Evolutionary conservation across 2,888 invertebrate species (phyloP), one percentile per base, ranked within the genome.

Genomic region (Strigamia transsilvanica): DNA sequence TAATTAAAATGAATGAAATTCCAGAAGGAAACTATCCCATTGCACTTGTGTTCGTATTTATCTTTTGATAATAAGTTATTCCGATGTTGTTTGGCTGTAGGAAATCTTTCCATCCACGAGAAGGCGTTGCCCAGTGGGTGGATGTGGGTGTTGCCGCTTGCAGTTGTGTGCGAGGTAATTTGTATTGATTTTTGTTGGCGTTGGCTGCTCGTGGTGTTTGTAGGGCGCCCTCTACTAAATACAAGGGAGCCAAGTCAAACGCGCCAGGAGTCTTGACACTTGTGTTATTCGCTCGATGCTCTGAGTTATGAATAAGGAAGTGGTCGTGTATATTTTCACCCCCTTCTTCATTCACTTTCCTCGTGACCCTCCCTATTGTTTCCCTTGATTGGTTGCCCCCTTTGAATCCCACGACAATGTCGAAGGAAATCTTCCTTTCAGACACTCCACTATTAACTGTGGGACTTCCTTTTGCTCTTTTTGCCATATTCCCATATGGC

Each of bases 121-220:
- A 73, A 73, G 73, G 73, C 73, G 73, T 73, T 73, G 73, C 73
- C 73, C 73, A 73, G 73, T 73, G 73, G 73, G 73, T 73, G 73
- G 73, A 73, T 73, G 73, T 73, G 73, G 73, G 73, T 73, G 73
- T 73, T 73, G 73, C 23, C 73, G 73, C 73, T 73, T 27, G 73
- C 73, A 73, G 73, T 73, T 73, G 15, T 73, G 73, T 27, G 73
- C 73, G 73, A 73, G 73, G 73, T 73, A 73, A 73, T 73, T 73
- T 73, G 73, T 73, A 73, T 73, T 73, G 73, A 73, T 73, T 73
- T 73, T 73, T 73, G 73, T 73, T 73, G 73, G 73, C 73, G 73
- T 73, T 73, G 73, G 73, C 32, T 73, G 73, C 73, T 73, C 73
- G 73, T 73, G 73, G 73, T 73, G 73, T 73, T 73, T 73, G 73